Evolutionary conservation across 1,140 invertebrate species (phyloP).

Genomic region (Penaeus chinensis): DNA sequence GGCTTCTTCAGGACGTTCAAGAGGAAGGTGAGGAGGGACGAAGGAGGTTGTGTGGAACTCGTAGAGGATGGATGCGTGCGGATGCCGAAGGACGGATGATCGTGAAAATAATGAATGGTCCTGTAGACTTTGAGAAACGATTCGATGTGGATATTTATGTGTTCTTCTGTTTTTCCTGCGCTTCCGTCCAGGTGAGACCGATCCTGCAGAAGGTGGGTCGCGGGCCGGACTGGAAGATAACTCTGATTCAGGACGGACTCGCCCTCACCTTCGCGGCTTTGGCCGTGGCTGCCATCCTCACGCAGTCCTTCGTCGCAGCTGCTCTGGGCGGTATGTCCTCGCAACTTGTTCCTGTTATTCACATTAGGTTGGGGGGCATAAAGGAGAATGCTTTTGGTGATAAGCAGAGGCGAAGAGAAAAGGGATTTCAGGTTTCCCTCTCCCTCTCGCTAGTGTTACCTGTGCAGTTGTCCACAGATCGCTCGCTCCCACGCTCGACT

Average conservation of each 20-base stretch:
- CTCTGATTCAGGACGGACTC: conserved; percentile 71
- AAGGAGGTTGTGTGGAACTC: background rate
- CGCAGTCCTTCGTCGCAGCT: conserved; percentile 28
- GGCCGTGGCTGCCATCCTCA: conserved; percentile 67
- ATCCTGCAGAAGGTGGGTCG: conserved; percentile 67
- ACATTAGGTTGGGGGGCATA: too few species aligned
- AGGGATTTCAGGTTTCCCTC: too few species aligned
- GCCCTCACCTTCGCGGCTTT: conserved; percentile 70
- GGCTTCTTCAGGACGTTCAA: conserved; percentile 79
- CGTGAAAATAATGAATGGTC: background rate
- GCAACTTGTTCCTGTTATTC: too few species aligned
- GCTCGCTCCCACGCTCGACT: background rate
- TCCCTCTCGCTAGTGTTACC: too few species aligned
- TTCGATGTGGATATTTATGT: conserved; percentile 15
- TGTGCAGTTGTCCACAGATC: background rate
- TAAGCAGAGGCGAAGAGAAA: too few species aligned
- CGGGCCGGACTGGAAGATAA: conserved; percentile 57
- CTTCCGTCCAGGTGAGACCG: conserved; percentile 44
- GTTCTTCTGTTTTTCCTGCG: conserved; percentile 67
- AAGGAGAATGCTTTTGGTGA: too few species aligned
- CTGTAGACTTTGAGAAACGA: background rate
- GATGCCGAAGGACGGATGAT: background rate
- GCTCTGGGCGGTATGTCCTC: conserved; percentile 31
- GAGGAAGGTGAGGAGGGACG: conserved; percentile 67
- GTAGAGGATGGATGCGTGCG: background rate